Evolutionary conservation across 2,797 vertebrate species (phyloP).

Genomic region (Galaxias olidus): DNA sequence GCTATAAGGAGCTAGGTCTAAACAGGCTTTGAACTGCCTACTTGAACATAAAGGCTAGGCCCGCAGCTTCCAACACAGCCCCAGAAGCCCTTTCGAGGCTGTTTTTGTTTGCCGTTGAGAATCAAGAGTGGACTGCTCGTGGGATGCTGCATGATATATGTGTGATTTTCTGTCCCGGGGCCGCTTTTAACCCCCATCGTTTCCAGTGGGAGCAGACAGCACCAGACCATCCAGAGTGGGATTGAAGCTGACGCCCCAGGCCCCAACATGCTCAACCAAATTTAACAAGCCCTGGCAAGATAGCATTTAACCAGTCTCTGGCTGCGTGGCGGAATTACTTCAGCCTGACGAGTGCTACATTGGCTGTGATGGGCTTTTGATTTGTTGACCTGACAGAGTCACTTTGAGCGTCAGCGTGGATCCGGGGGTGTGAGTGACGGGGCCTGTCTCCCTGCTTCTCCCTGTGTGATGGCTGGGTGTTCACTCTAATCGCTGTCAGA

Average conservation of each 20-base stretch:
- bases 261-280: conserved; percentile 36
- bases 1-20: too few species aligned
- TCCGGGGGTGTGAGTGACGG: conserved; percentile 57
- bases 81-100: too few species aligned
- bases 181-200: conserved; percentile 21
- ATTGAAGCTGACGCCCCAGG: conserved; percentile 44
- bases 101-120: too few species aligned
- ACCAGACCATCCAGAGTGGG: conserved; percentile 21
- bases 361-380: conserved; percentile 59
- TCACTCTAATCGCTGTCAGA: conserved; percentile 57
- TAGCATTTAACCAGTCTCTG: conserved; percentile 47
- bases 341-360: conserved; percentile 54
- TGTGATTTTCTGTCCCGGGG: conserved; percentile 24
- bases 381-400: conserved; percentile 70
- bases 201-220: conserved; percentile 9
- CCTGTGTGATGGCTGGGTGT: conserved; percentile 45
- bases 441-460: conserved; percentile 47
- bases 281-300: conserved; percentile 52
- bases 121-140: background rate
- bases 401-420: conserved; percentile 53
- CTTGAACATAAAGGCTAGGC: too few species aligned
- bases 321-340: conserved; percentile 36
- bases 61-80: too few species aligned
- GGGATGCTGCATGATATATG: conserved; percentile 1
- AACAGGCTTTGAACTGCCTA: too few species aligned